Evolutionary conservation across 2,888 invertebrate species (phyloP).

Genomic region (Drosophila multiciliata): DNA sequence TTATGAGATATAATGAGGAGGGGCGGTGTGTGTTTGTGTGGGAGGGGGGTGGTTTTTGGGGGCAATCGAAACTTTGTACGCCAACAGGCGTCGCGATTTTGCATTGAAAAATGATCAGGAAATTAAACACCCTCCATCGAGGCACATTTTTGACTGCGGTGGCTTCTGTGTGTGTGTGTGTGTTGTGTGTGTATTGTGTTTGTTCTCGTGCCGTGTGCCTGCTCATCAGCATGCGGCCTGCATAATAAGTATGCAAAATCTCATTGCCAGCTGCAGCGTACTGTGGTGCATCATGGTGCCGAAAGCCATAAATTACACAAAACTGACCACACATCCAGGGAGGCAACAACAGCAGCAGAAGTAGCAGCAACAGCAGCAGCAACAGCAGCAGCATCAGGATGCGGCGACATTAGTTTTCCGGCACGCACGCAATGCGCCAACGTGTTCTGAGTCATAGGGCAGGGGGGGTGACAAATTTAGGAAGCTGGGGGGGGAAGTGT

Average conservation of each 20-base stretch:
- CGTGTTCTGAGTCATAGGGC: not conserved
- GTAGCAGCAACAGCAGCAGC: conserved; percentile 1
- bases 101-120: conserved; percentile 81
- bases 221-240: conserved; percentile 75
- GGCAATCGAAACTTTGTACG: not conserved
- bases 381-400: conserved; percentile 5
- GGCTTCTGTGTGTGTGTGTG: not conserved
- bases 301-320: conserved; percentile 75
- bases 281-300: conserved; percentile 45
- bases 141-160: conserved; percentile 3
- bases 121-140: conserved; percentile 73
- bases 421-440: conserved; percentile 14
- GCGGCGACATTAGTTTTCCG: conserved; percentile 23
- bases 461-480: not conserved
- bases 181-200: not conserved
- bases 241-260: conserved; percentile 73
- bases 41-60: not conserved
- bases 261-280: conserved; percentile 49
- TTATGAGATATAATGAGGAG: conserved; percentile 21
- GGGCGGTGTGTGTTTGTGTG: not conserved
- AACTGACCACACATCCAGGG: conserved; percentile 53
- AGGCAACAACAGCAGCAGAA: conserved; percentile 12
- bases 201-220: conserved; percentile 7
- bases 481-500: not conserved
- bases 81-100: conserved; percentile 54